phyloP scores from a whole-genome alignment of 2,888 invertebrate genomes.

The Coelogynopora nodosa region DNA sequence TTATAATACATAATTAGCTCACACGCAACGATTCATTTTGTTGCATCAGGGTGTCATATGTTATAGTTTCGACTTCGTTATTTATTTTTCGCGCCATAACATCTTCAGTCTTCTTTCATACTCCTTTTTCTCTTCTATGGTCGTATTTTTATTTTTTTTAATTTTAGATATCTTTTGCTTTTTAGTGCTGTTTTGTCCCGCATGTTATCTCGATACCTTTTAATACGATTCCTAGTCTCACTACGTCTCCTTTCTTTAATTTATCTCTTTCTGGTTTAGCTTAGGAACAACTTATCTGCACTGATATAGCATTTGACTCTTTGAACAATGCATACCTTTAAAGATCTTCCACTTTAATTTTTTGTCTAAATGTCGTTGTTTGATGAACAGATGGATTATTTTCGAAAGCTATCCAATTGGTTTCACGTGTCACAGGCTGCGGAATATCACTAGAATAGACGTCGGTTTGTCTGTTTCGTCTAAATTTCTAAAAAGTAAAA shows the following conservation, averaged over 20 bases:
- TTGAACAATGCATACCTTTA: not conserved
- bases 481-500: not conserved
- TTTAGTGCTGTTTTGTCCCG: not conserved
- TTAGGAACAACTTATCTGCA: not conserved
- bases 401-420: not conserved
- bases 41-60: not conserved
- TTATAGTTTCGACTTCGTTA: not conserved
- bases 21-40: too few species aligned
- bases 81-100: not conserved
- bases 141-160: not conserved
- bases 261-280: not conserved
- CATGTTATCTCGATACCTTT: not conserved
- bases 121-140: not conserved
- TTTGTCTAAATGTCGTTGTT: not conserved
- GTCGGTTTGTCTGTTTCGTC: not conserved
- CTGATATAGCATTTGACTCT: not conserved
- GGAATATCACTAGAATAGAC: not conserved
- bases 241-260: not conserved
- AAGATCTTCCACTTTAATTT: not conserved
- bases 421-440: too few species aligned
- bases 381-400: not conserved
- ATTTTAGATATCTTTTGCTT: not conserved
- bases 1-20: too few species aligned
- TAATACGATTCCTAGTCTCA: not conserved
- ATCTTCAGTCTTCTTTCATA: not conserved